phyloP scores from a whole-genome alignment of 37 sponge, comb jelly and placozoan species.

The Chondrilla cf. caribensis region DNA sequence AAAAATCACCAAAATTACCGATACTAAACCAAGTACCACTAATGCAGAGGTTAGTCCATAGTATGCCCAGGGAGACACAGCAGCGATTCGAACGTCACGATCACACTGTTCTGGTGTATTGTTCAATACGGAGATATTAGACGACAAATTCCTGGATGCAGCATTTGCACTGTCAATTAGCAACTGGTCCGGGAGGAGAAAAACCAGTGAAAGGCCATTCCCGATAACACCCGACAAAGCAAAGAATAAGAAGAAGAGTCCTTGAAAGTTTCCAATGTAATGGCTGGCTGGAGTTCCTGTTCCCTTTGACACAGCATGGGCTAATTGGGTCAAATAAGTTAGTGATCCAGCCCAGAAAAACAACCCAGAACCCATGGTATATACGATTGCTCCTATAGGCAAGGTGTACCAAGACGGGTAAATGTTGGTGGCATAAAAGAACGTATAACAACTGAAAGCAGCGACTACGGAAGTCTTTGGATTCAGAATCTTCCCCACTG shows the following conservation, averaged over 20 bases:
- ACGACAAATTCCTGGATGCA: no score
- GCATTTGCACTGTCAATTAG: not conserved
- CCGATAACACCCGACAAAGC: not conserved
- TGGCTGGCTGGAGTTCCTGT: not conserved
- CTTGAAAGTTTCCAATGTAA: not conserved
- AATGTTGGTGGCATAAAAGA: not conserved
- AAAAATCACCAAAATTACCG: not conserved
- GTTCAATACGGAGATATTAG: not conserved
- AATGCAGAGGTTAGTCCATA: not conserved
- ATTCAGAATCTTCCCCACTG: not conserved
- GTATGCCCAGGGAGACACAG: not conserved
- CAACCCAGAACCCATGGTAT: not conserved
- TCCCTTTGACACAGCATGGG: not conserved
- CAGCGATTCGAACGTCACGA: not conserved
- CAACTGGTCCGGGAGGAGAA: not conserved
- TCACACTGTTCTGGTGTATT: not conserved
- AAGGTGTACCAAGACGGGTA: not conserved
- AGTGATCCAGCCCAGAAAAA: conserved; percentile 10
- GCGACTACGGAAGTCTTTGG: not conserved
- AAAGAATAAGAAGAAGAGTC: not conserved
- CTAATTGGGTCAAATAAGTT: not conserved
- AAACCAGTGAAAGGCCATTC: not conserved
- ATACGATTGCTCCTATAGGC: not conserved
- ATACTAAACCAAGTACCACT: not conserved
- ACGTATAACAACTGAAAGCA: not conserved